Conservation (phyloP, 2,888 invertebrate genomes). For the Mantis religiosa region DNA sequence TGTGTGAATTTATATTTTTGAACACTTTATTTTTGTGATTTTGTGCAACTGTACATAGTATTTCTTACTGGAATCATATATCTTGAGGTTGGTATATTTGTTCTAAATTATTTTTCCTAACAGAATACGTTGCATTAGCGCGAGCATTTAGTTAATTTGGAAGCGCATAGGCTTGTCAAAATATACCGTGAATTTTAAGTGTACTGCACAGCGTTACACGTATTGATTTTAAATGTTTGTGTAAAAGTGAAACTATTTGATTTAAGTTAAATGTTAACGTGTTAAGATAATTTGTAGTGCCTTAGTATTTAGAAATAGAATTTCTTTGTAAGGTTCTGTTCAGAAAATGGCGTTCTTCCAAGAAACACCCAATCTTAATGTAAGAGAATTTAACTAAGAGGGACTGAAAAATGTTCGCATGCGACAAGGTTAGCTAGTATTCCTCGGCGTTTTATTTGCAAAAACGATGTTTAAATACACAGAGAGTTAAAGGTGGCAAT, state of each 20-base stretch:
- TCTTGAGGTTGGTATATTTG: not conserved
- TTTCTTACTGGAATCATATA: not conserved
- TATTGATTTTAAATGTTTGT: not conserved
- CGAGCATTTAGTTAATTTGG: not conserved
- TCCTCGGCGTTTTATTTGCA: too few relatives aligned
- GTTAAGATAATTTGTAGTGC: not conserved
- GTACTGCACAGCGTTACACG: not conserved
- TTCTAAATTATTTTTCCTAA: not conserved
- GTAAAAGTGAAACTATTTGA: not conserved
- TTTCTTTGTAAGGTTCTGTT: not conserved
- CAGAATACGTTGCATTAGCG: not conserved
- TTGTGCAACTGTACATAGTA: not conserved
- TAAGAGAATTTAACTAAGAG: not conserved
- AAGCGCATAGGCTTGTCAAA: not conserved
- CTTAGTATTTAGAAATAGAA: not conserved
- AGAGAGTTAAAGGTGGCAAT: not conserved
- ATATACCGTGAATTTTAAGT: not conserved
- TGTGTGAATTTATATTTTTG: not conserved
- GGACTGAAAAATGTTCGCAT: not conserved
- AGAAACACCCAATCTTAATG: not conserved
- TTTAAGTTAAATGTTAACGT: not conserved
- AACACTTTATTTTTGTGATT: not conserved
- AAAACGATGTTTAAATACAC: not conserved
- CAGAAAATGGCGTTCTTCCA: not conserved
- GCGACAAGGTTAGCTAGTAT: too few relatives aligned